These are phyloP conservation scores for Cladorhizidae sp. DNA, from an alignment of 37 sponge, comb jelly and placozoan species.

Conservation along the genomic window DNA sequence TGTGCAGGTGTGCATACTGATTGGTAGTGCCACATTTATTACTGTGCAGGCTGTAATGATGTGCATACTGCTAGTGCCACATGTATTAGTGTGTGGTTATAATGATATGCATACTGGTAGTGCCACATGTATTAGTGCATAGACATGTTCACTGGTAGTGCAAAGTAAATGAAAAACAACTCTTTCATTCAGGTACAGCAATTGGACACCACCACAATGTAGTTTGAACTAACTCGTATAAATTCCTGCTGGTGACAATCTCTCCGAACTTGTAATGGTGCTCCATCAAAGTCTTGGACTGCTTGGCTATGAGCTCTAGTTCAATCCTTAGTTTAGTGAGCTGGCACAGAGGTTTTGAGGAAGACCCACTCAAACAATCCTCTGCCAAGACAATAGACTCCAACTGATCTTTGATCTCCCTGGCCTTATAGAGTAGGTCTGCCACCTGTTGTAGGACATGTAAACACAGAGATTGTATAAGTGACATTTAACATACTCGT, in stretches of 20 bases:
- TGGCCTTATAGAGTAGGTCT: conserved; percentile 16
- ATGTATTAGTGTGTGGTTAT: too few relatives aligned
- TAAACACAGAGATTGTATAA: background rate
- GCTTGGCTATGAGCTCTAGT: background rate
- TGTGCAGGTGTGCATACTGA: too few relatives aligned
- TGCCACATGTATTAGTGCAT: background rate
- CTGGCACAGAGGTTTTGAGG: background rate
- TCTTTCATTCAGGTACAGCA: background rate
- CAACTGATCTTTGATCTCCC: conserved; percentile 12
- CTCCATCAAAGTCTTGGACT: conserved; percentile 22
- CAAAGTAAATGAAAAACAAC: background rate
- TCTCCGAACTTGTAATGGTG: conserved; percentile 8
- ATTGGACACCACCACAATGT: too few relatives aligned
- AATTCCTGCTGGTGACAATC: conserved; percentile 20
- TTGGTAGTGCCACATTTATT: background rate
- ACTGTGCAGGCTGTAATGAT: too few relatives aligned
- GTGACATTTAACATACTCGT: background rate
- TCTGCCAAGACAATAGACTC: conserved; percentile 23
- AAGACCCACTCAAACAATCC: background rate
- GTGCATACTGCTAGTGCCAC: too few relatives aligned
- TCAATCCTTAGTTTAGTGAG: background rate
- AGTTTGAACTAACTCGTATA: too few relatives aligned
- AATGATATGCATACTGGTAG: too few relatives aligned
- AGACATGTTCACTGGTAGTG: background rate
- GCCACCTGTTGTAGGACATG: conserved; percentile 1